Conservation (phyloP, 2,888 invertebrate species). For the Euphydryas editha region DNA sequence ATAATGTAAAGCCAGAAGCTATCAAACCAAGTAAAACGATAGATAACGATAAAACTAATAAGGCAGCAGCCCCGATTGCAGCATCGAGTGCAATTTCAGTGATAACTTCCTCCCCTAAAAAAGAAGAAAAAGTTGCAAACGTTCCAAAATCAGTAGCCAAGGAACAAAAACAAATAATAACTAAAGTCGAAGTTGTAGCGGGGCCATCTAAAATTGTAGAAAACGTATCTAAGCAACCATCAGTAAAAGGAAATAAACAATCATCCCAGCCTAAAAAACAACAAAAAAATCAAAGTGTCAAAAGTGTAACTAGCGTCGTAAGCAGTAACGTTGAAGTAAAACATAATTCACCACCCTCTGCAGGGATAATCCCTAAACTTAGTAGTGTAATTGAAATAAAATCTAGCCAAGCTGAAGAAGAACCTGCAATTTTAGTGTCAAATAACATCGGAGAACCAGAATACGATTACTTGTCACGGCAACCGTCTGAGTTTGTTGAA, state of each 20-base stretch:
- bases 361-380: constrained; percentile 68
- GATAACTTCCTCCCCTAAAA: constrained; percentile 71
- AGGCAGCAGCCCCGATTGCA: constrained; percentile 62
- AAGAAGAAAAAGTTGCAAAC: constrained; percentile 69
- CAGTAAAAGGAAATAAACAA: constrained; percentile 63
- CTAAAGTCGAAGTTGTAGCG: constrained; percentile 83
- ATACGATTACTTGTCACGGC: constrained; percentile 92
- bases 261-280: constrained; percentile 57
- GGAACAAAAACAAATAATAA: constrained; percentile 76
- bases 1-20: constrained; percentile 69
- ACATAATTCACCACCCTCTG: constrained; percentile 62
- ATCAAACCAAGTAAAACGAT: constrained; percentile 77
- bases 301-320: constrained; percentile 69
- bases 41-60: constrained; percentile 69
- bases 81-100: constrained; percentile 73
- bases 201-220: constrained; percentile 79
- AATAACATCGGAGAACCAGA: constrained; percentile 92
- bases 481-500: constrained; percentile 92
- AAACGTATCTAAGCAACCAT: constrained; percentile 60
- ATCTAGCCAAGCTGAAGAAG: constrained; percentile 72
- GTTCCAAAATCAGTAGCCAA: constrained; percentile 74
- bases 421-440: constrained; percentile 84
- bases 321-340: constrained; percentile 80
- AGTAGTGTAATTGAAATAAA: constrained; percentile 84
- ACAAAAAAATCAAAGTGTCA: constrained; percentile 63